These are phyloP conservation scores for Chloebia gouldiae DNA, from an alignment of 2,113 vertebrate genomes.

Conservation along the genomic window DNA sequence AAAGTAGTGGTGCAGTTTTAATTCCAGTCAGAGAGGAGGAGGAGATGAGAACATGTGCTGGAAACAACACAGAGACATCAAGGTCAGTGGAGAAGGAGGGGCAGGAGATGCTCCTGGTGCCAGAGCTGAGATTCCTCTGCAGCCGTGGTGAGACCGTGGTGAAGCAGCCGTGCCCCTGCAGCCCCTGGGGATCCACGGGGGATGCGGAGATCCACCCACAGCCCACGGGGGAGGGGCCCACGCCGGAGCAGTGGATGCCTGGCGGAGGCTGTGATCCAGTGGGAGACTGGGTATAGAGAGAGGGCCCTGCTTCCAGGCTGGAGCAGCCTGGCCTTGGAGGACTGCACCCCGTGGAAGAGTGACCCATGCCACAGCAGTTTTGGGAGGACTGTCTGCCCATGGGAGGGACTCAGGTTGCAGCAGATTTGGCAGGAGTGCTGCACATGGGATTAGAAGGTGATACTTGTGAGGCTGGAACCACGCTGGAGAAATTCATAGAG, in stretches of 20 bases:
- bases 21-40: neutral
- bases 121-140: fast-evolving
- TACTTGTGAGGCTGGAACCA: neutral
- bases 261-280: neutral
- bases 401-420: no score
- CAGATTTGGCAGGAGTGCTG: neutral
- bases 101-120: fast-evolving
- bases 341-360: fast-evolving
- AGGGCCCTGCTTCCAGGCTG: neutral
- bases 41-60: neutral
- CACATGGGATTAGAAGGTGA: fast-evolving
- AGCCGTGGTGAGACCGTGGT: neutral
- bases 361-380: fast-evolving
- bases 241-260: fast-evolving
- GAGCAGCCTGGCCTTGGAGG: neutral
- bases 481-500: fast-evolving
- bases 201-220: neutral
- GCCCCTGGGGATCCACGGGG: fast-evolving
- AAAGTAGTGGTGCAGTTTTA: fast-evolving
- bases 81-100: neutral
- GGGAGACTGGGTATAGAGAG: neutral
- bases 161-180: neutral
- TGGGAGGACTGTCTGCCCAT: neutral
- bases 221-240: fast-evolving
- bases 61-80: neutral